A percentile compares a stretch with the other conserved stretches of the same genome.
Evolutionary conservation across 2,113 vertebrate genomes (phyloP).

Genomic region (Pedionomus torquatus): DNA sequence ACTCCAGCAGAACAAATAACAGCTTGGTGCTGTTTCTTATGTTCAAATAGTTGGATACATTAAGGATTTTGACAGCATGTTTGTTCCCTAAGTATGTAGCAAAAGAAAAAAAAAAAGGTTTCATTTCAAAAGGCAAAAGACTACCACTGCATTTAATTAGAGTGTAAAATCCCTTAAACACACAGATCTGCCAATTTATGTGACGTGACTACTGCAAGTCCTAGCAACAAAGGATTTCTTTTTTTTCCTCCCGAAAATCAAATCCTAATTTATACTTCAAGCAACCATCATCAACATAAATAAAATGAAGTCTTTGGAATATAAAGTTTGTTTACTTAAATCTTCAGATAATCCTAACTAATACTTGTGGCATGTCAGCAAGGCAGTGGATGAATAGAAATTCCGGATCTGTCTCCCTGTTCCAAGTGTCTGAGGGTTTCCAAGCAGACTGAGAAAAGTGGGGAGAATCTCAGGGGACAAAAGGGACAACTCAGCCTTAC

Average conservation of each 20-base stretch:
- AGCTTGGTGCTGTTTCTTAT: slow-evolving; percentile 35
- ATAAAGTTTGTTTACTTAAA: not conserved
- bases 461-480: not conserved
- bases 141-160: slow-evolving; percentile 41
- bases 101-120: not conserved
- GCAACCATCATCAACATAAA: not conserved
- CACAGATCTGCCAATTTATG: not conserved
- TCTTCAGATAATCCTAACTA: not conserved
- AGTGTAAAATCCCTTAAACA: slow-evolving; percentile 17
- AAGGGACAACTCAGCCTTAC: not conserved
- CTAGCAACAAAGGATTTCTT: not conserved
- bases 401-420: not conserved
- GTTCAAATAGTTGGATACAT: slow-evolving; percentile 27
- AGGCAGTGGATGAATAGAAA: not conserved
- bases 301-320: not conserved
- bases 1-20: not conserved
- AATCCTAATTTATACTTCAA: not conserved
- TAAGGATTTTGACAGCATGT: slow-evolving; percentile 21
- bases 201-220: not conserved
- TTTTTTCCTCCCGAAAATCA: not conserved
- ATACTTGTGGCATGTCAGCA: not conserved
- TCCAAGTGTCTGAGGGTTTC: not conserved
- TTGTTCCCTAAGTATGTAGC: slow-evolving; percentile 8
- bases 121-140: slow-evolving; percentile 32
- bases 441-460: not conserved